A percentile compares a stretch with the other conserved stretches of the same genome.
These are phyloP conservation scores for Australoheros scitulus DNA, from an alignment of 2,113 vertebrate species.

Conservation along the genomic window DNA sequence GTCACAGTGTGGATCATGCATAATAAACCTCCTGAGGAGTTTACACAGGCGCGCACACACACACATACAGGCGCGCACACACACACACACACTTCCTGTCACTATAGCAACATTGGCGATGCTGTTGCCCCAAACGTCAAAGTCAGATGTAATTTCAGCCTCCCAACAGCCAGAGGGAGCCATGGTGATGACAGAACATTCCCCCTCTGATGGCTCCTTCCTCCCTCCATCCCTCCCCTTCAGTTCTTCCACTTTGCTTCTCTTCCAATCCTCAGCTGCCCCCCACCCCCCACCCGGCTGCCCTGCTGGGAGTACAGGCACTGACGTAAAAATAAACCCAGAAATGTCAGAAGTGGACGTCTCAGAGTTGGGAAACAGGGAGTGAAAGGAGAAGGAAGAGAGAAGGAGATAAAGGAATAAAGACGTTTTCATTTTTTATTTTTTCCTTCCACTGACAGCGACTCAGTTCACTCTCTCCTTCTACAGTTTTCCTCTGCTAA, in stretches of 20 bases:
- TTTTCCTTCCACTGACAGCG: background rate
- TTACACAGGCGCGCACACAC: slow-evolving; percentile 31
- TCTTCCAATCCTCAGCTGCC: slow-evolving; percentile 13
- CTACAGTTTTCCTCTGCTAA: background rate
- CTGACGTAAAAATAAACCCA: slow-evolving; percentile 85
- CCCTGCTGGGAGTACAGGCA: slow-evolving; percentile 47
- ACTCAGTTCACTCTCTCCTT: background rate
- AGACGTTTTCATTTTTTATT: slow-evolving; percentile 4
- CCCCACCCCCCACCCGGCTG: background rate
- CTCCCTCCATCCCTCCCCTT: slow-evolving; percentile 30
- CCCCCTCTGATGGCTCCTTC: slow-evolving; percentile 34
- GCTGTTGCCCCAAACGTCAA: slow-evolving; percentile 87
- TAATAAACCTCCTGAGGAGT: slow-evolving; percentile 76
- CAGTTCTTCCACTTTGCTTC: slow-evolving; percentile 4
- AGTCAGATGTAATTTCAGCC: slow-evolving; percentile 98
- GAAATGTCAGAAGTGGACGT: slow-evolving; percentile 74
- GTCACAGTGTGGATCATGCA: slow-evolving; percentile 75
- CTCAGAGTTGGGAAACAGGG: slow-evolving; percentile 26
- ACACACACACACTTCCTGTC: slow-evolving; percentile 61
- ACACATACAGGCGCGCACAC: background rate
- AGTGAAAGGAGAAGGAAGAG: background rate
- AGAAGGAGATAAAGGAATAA: background rate
- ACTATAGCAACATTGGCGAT: slow-evolving; percentile 89
- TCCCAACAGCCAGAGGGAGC: slow-evolving; percentile 95
- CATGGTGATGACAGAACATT: slow-evolving; percentile 78